phyloP scores from a whole-genome alignment of 2,888 invertebrate species.

The Rhagophthalmus giganteus region DNA sequence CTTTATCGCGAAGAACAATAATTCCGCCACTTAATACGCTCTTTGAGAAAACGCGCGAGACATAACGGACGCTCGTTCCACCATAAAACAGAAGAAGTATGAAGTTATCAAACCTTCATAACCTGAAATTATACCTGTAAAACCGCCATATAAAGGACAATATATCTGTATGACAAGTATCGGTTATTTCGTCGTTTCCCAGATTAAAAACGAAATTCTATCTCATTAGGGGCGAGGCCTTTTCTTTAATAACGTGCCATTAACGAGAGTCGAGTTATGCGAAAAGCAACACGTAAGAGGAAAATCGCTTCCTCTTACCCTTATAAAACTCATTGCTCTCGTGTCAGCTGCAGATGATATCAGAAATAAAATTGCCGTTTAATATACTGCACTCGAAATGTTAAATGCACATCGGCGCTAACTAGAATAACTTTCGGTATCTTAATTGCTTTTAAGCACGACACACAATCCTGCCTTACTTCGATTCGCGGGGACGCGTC shows the following conservation, averaged over 20 bases:
- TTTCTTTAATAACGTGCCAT: too few relatives aligned
- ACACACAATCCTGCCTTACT: too few relatives aligned
- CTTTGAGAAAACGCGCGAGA: too few relatives aligned
- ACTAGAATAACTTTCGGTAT: conserved; percentile 21
- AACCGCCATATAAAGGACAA: conserved; percentile 6
- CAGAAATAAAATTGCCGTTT: conserved; percentile 32
- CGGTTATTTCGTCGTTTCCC: conserved; percentile 1
- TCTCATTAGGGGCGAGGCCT: too few relatives aligned
- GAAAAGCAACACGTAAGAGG: conserved; percentile 23
- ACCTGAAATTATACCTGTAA: conserved; percentile 21
- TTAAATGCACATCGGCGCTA: conserved; percentile 31
- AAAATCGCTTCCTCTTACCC: conserved; percentile 22
- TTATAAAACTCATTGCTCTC: conserved; percentile 30
- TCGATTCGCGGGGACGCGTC: too few relatives aligned
- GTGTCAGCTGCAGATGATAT: conserved; percentile 32
- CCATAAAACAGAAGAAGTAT: too few relatives aligned
- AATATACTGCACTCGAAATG: conserved; percentile 30
- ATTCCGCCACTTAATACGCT: too few relatives aligned
- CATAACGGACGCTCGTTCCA: too few relatives aligned
- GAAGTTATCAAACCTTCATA: conserved; percentile 22
- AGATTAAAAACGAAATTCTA: not conserved
- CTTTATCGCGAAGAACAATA: too few relatives aligned
- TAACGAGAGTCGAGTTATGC: too few relatives aligned
- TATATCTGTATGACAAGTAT: conserved; percentile 8
- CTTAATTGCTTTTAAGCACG: conserved; percentile 29